Evolutionary conservation across 2,797 vertebrate species (phyloP).

Genomic region (Antennarius maculatus): DNA sequence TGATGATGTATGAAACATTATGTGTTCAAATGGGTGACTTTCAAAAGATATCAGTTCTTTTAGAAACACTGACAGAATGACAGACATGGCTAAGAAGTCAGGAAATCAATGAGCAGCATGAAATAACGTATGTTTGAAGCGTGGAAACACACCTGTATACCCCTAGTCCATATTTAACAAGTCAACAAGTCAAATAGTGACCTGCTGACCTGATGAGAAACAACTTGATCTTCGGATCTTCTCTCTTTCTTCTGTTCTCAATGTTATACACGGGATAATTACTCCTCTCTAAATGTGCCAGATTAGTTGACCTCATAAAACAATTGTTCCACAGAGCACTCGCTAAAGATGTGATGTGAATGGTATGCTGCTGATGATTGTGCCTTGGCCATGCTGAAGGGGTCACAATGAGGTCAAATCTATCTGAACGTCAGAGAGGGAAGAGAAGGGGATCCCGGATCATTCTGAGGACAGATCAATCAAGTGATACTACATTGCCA

Average conservation of each 20-base stretch:
- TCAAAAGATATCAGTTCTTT: not conserved
- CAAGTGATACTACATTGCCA: slow-evolving; percentile 2
- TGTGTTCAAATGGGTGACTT: slow-evolving; percentile 7
- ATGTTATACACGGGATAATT: slow-evolving; percentile 65
- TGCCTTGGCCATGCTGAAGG: slow-evolving; percentile 22
- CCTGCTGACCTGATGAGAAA: slow-evolving; percentile 51
- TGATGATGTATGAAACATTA: slow-evolving; percentile 9
- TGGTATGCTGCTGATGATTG: slow-evolving; percentile 23
- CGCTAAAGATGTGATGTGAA: slow-evolving; percentile 58
- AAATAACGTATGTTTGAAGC: not conserved
- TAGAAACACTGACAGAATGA: not conserved
- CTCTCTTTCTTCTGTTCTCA: slow-evolving; percentile 41
- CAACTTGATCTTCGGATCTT: slow-evolving; percentile 54
- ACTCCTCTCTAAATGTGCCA: slow-evolving; percentile 66
- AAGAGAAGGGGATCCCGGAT: slow-evolving; percentile 23
- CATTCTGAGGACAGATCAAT: slow-evolving; percentile 21
- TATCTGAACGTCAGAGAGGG: slow-evolving; percentile 39
- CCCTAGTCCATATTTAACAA: slow-evolving; percentile 40
- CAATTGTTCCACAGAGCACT: slow-evolving; percentile 56
- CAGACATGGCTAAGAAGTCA: not conserved
- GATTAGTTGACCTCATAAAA: slow-evolving; percentile 76
- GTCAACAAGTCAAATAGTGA: slow-evolving; percentile 70
- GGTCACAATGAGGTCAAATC: slow-evolving; percentile 47
- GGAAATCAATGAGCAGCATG: not conserved
- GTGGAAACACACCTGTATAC: not conserved